phyloP scores from a whole-genome alignment of 2,113 vertebrate species.

The Macrotis lagotis region DNA sequence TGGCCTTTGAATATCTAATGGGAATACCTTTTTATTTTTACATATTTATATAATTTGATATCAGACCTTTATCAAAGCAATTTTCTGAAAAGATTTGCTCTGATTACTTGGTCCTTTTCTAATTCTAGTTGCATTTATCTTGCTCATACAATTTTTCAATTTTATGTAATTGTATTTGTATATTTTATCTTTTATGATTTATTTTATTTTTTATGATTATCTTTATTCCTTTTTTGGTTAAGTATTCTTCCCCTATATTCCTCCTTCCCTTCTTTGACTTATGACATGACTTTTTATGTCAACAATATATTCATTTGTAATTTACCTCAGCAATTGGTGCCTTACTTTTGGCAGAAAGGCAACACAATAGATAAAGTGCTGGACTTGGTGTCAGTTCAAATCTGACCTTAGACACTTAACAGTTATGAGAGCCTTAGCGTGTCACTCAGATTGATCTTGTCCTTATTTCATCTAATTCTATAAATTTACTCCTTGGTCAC shows the following conservation, averaged over 20 bases:
- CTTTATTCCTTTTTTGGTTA: not conserved
- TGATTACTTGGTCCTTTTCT: not conserved
- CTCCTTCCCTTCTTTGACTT: not conserved
- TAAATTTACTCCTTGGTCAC: not conserved
- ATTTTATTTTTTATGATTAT: not conserved
- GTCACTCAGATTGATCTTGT: not conserved
- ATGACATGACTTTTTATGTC: not conserved
- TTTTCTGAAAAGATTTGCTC: not conserved
- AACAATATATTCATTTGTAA: not conserved
- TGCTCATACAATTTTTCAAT: not conserved
- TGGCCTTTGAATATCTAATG: not conserved
- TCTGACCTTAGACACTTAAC: not conserved
- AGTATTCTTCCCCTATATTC: not conserved
- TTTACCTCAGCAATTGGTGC: not conserved
- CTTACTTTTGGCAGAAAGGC: not conserved
- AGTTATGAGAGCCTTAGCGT: not conserved
- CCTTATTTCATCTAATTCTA: not conserved
- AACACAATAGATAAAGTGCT: not conserved
- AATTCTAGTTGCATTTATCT: not conserved
- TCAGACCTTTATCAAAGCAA: not conserved
- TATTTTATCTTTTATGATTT: not conserved
- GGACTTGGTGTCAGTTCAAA: not conserved
- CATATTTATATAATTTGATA: not conserved
- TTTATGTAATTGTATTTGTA: not conserved
- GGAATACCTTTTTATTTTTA: not conserved